Evolutionary conservation across 2,113 vertebrate genomes (phyloP), one percentile per base, ranked within the genome.

Genomic region (Micronycteris hirsuta): DNA sequence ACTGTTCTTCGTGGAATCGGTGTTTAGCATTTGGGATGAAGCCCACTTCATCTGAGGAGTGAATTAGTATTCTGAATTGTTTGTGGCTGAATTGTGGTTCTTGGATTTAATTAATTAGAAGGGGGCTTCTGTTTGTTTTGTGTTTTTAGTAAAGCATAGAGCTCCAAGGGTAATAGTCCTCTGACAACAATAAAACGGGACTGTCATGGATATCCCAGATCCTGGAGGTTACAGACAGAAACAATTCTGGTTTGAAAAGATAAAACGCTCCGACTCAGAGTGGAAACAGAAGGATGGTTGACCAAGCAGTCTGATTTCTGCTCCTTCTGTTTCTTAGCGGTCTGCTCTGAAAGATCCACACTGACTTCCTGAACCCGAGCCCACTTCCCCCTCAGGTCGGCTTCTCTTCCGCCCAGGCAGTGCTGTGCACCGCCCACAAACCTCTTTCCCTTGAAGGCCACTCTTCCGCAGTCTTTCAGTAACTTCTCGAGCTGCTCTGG

Each of bases 21-120:
- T 88, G 65, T 61, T 85, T 82, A 82, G 83, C 43, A 82, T 65
- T 61, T 73, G 88, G 86, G 93, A 96, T 31, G 87, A 86, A 82
- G 52, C 38, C 49, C 16, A 38, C 49, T 95, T 89, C 70, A 94
- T 80, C 49, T 8, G 63, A 45, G 70, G 52, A 92, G 86, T 73
- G 47, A 95, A 87, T 88, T 83, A 52, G 31, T 78, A 56, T 67
- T 67, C 81, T 76, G 38, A 92, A 74, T 86, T 76, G 36, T 61
- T 2, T 63, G 24, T 41, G 74, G 68, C 41, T 74, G 47, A 85
- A 89, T n/a, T 52, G 13, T 73, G 7, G 77, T 94, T 28, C 84
- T 38, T 41, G 16, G 52, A 47, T 56, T 88, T 95, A 61, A 88
- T 90, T 89, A 88, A 94, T 89, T 82, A 43, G 20, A 49, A 68